Evolutionary conservation across 2,888 invertebrate species (phyloP), one percentile per base, ranked within the genome.

Genomic region (Apoda limacodes): DNA sequence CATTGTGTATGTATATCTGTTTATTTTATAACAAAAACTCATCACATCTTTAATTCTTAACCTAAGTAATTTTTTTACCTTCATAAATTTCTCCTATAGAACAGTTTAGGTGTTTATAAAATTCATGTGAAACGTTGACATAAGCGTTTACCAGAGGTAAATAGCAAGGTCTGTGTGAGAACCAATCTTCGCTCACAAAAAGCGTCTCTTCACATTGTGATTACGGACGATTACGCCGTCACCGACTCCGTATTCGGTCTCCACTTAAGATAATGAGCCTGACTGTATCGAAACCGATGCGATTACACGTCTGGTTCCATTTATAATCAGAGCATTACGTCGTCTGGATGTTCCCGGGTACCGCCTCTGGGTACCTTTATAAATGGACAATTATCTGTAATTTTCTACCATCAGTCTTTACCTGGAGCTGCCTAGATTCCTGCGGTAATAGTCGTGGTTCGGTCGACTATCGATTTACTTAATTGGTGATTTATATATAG

Each of bases 201-300:
- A 31, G 22, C 15, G 26, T 25, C 25, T 36, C 29, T 52, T 53
- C 47, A 48, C 53, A 52, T 65, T 68, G 63, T 75, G 63, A 78
- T 78, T 75, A 76, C 48, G 46, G 48, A 45, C 72, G 61, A 76
- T 78, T 78, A 78, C 64, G 55, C 61, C 74, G 72, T 76, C 75
- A 75, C 74, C 72, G 65, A 60, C 60, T 63, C 57, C 46, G 49
- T 52, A 55, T 72, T 72, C 55, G 64, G 67, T 65, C 70, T 65
- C 72, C 76, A 78, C 76, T 78, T 76, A 78, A 69, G 71, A 71
- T 78, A 80, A 80, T 76, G 70, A 75, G 72, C 63, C 66, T 64
- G 63, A 69, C 67, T 65, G 74, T 74, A 58, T 71, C 70, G 54
- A 69, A 76, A 72, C 69, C 72, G 72, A 75, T 69, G 74, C 68